Evolutionary conservation across 2,113 vertebrate genomes (phyloP).

Genomic region (Vicugna pacos): DNA sequence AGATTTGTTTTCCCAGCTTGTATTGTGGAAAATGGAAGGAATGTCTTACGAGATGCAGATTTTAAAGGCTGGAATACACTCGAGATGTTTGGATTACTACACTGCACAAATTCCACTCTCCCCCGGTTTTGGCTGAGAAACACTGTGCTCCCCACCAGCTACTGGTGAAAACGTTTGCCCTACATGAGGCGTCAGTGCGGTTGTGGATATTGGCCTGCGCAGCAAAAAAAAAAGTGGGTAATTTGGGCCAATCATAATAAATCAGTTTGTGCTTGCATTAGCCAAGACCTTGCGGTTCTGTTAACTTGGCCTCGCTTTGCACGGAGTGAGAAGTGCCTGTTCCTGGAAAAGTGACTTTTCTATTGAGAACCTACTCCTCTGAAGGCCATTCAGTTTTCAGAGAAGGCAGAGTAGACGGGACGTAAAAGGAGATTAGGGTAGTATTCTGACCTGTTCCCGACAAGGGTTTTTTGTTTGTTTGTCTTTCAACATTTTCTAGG

Average conservation of each 20-base stretch:
- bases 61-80: background rate
- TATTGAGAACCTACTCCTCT: background rate
- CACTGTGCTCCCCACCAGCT: background rate
- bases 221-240: background rate
- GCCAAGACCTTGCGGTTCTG: conserved; percentile 57
- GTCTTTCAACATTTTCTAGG: background rate
- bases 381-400: conserved; percentile 26
- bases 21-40: background rate
- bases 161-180: background rate
- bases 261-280: conserved; percentile 40
- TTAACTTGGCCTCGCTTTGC: conserved; percentile 49
- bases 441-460: background rate
- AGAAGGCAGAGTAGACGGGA: background rate
- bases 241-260: conserved; percentile 64
- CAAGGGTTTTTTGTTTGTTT: background rate
- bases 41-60: background rate
- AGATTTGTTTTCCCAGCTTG: background rate
- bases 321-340: background rate
- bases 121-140: conserved; percentile 1
- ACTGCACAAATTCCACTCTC: background rate
- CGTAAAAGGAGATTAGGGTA: background rate
- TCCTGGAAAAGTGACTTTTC: conserved; percentile 40
- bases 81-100: background rate
- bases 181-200: background rate
- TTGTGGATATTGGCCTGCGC: conserved; percentile 29